These are phyloP conservation scores for Apteryx owenii DNA, from an alignment of 2,113 vertebrate genomes.

Conservation along the genomic window DNA sequence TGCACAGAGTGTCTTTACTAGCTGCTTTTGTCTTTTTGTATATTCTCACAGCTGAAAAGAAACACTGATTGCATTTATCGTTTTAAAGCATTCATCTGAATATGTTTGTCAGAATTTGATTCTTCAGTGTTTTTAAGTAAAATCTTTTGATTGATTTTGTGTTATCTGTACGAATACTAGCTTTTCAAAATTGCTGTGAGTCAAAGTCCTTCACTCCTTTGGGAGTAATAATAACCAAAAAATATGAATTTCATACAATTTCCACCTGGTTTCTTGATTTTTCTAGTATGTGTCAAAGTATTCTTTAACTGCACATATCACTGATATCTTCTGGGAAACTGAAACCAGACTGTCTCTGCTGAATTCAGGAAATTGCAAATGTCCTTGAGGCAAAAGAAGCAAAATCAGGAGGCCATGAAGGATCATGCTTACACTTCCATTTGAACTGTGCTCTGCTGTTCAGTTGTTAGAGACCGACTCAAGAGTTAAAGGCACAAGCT, in stretches of 20 bases:
- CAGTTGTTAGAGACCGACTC: neutral
- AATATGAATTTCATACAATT: neutral
- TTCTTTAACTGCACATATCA: neutral
- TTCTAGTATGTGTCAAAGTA: neutral
- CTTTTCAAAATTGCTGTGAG: neutral
- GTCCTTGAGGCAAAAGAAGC: conserved; percentile 4
- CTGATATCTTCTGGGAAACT: conserved; percentile 4
- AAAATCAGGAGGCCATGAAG: neutral
- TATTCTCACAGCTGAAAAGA: neutral
- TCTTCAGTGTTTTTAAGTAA: neutral
- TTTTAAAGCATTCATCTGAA: neutral
- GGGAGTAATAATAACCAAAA: neutral
- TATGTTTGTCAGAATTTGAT: neutral
- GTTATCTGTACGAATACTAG: neutral
- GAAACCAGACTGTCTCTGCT: neutral
- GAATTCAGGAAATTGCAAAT: conserved; percentile 25
- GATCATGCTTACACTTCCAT: neutral
- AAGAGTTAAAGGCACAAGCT: neutral
- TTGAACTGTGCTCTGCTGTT: neutral
- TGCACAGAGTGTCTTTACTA: fast-evolving
- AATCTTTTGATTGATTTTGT: neutral
- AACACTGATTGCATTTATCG: neutral
- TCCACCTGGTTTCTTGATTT: neutral
- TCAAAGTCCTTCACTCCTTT: neutral
- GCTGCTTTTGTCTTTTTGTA: neutral